phyloP scores from a whole-genome alignment of 2,113 vertebrate genomes.

The Verasper variegatus region DNA sequence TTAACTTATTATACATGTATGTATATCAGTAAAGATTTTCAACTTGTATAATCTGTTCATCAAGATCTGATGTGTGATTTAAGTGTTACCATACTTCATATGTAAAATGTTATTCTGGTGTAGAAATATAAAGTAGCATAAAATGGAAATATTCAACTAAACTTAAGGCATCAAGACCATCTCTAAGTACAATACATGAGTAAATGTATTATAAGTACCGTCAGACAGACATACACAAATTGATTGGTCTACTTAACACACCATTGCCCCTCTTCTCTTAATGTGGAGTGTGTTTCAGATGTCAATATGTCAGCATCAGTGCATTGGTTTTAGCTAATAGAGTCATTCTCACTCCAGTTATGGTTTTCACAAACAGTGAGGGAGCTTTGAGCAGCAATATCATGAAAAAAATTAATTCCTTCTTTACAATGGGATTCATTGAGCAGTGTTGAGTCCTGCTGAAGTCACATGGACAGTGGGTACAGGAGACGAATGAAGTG shows the following conservation, averaged over 20 bases:
- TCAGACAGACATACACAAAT: neutral
- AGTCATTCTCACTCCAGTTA: slow-evolving; percentile 1
- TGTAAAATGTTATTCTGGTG: no score
- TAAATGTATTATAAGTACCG: neutral
- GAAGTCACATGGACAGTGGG: slow-evolving; percentile 46
- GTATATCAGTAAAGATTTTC: no score
- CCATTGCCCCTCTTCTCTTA: neutral
- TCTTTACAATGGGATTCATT: slow-evolving; percentile 39
- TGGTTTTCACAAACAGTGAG: neutral
- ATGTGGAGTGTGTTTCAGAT: slow-evolving; percentile 20
- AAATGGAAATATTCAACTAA: no score
- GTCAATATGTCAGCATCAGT: slow-evolving; percentile 25
- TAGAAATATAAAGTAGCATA: no score
- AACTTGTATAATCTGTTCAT: no score
- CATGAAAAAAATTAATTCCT: neutral
- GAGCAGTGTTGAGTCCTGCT: slow-evolving; percentile 7
- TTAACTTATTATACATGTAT: no score
- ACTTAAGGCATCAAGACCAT: no score
- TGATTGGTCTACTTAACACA: slow-evolving; percentile 13
- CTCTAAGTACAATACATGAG: neutral
- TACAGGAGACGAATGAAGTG: slow-evolving; percentile 29
- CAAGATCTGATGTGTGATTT: no score
- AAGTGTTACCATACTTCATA: no score
- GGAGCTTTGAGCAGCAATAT: neutral
- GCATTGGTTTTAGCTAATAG: neutral